Conservation (phyloP, 2,113 vertebrate species). For the Callionymus lyra region DNA sequence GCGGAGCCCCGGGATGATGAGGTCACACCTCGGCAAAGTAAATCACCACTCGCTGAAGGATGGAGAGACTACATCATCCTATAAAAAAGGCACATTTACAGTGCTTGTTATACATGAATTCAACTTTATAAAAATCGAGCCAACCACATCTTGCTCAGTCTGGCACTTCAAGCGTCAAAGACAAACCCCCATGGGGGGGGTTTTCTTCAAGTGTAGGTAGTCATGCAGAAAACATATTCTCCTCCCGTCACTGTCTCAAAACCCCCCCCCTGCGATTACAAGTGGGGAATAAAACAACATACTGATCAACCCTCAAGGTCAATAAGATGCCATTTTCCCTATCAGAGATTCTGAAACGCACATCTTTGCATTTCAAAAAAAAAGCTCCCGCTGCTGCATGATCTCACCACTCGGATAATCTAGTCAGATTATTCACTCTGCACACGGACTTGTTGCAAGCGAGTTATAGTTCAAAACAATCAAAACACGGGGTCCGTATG, state of each 20-base stretch:
- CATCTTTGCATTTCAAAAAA: slow-evolving; percentile 20
- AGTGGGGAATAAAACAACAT: slow-evolving; percentile 48
- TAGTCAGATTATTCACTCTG: no score
- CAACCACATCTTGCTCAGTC: slow-evolving; percentile 28
- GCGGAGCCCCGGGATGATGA: slow-evolving; percentile 78
- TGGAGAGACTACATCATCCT: no score
- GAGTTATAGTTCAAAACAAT: no score
- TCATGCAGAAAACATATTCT: slow-evolving; percentile 57
- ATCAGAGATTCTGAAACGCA: slow-evolving; percentile 14
- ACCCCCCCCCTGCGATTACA: slow-evolving; percentile 31
- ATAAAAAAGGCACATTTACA: no score
- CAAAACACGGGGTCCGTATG: no score
- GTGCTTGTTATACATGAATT: not conserved
- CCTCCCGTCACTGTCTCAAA: slow-evolving; percentile 35
- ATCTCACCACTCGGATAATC: not conserved
- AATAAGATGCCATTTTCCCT: slow-evolving; percentile 17
- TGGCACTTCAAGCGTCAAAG: slow-evolving; percentile 62
- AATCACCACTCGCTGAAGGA: slow-evolving; percentile 74
- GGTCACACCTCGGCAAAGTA: slow-evolving; percentile 87
- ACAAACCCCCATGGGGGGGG: slow-evolving; percentile 53
- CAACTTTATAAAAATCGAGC: slow-evolving; percentile 18
- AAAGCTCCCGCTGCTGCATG: slow-evolving; percentile 5
- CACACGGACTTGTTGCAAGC: no score
- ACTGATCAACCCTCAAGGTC: slow-evolving; percentile 51
- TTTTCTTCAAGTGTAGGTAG: slow-evolving; percentile 57